Evolutionary conservation across 1,140 invertebrate genomes (phyloP), one percentile per base, ranked within the genome.

Genomic region (Onthophagus taurus): DNA sequence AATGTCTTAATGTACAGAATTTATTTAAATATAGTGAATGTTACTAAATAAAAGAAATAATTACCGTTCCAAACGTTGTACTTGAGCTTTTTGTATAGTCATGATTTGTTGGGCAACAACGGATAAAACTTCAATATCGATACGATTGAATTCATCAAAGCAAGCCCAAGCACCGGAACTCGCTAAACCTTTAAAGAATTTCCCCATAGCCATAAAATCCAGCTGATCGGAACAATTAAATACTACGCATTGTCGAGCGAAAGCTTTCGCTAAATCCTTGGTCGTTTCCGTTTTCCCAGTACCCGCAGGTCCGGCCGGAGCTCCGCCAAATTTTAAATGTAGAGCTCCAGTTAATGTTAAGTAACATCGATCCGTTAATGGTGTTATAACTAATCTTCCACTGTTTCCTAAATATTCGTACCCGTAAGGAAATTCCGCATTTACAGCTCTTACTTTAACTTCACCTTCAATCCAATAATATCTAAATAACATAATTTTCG

Each of bases 331-430:
- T 63, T 83, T 78, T 19, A 83, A 63, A 61, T 83, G 77, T 16
- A 81, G 67, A 7, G 80, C 80, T 6, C 77, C 76, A 30, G 79
- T 79, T 11, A 83, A 61, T 2, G 80, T 82, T 20, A 80, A 67
- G 60, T 83, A 83, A 58, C 78, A 81, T 24, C 83, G 69, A 70
- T 95, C 90, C 0, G 90, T 95, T 21, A 94, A 62, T 1, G 87
- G 85, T 2, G 88, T 92, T 51, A 90, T 89, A 0, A 91, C 89
- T 14, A 96, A 71, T 35, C 90, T 75, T 4, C 82, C 80, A 8
- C 82, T 83, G 58, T 94, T 93, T 2, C 91, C 90, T 14, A 96
- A 69, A 64, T 97, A 97, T 61, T 97, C 93, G 60, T 96, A 96
- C 12, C 91, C 90, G 61, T 97, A 97, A 12, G 76, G 72, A 48